phyloP scores from a whole-genome alignment of 2,888 invertebrate genomes.

The Cephus runcator region DNA sequence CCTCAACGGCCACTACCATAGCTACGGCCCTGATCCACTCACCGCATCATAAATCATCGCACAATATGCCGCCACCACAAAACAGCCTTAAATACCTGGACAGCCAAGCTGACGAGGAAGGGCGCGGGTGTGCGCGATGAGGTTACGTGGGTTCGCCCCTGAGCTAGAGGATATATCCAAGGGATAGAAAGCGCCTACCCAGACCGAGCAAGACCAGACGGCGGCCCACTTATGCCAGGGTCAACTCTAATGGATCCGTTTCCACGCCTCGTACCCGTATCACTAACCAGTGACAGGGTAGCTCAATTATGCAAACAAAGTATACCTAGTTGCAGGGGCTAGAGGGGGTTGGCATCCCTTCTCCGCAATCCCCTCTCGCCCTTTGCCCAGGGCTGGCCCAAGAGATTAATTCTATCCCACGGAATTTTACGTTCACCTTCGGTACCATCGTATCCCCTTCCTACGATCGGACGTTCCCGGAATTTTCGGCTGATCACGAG shows the following conservation, averaged over 20 bases:
- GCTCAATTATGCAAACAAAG: conserved; percentile 35
- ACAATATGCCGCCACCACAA: conserved; percentile 31
- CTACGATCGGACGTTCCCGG: too few species aligned
- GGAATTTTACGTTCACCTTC: too few species aligned
- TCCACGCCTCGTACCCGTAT: conserved; percentile 13
- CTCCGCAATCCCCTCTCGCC: too few species aligned
- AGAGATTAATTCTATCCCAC: too few species aligned
- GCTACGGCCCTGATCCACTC: conserved; percentile 4
- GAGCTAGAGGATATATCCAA: conserved; percentile 9
- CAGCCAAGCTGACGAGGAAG: conserved; percentile 17
- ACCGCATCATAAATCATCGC: conserved; percentile 36
- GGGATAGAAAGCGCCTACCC: conserved; percentile 14
- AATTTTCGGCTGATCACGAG: too few species aligned
- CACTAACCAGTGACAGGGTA: conserved; percentile 7
- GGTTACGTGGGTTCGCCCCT: not conserved
- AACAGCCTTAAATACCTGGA: conserved; percentile 38
- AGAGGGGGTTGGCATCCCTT: not conserved
- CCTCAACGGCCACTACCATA: not conserved
- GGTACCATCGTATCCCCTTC: too few species aligned
- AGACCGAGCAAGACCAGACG: conserved; percentile 3
- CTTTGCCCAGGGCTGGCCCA: too few species aligned
- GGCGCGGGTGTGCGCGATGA: not conserved
- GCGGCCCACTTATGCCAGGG: conserved; percentile 27
- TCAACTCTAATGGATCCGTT: conserved; percentile 36
- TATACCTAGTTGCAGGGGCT: not conserved